Conservation (phyloP, 2,113 vertebrate species). For the Bettongia penicillata region DNA sequence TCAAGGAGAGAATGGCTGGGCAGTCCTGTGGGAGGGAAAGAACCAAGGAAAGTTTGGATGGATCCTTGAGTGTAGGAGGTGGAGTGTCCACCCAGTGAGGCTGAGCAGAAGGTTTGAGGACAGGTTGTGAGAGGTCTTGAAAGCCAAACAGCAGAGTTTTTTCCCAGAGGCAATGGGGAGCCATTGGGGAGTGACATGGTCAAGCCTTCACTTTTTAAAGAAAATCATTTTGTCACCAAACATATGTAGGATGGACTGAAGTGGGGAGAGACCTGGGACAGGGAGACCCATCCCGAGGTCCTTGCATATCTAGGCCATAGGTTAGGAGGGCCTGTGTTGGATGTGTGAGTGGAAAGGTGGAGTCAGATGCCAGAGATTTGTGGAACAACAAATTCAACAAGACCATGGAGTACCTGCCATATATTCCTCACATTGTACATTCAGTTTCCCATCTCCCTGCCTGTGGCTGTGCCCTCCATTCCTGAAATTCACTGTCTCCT, state of each 20-base stretch:
- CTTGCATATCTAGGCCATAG: neutral
- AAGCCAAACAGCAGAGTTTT: neutral
- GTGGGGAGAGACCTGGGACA: neutral
- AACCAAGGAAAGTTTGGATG: neutral
- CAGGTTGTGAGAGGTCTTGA: neutral
- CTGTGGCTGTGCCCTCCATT: neutral
- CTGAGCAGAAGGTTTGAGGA: neutral
- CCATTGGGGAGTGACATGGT: neutral
- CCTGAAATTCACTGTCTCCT: neutral
- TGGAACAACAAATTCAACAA: neutral
- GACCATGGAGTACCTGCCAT: no score
- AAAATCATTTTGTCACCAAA: neutral
- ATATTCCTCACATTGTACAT: neutral
- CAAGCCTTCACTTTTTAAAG: neutral
- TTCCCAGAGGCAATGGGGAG: neutral
- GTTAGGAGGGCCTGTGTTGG: no score
- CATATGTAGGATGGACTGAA: neutral
- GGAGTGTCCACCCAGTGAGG: no score
- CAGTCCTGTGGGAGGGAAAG: neutral
- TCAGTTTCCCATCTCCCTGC: neutral
- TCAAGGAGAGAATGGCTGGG: no score
- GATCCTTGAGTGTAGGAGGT: neutral
- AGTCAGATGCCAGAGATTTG: neutral
- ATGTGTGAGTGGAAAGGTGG: neutral
- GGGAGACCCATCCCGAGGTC: neutral